phyloP scores from a whole-genome alignment of 2,888 invertebrate species.

The Argyresthia goedartella region DNA sequence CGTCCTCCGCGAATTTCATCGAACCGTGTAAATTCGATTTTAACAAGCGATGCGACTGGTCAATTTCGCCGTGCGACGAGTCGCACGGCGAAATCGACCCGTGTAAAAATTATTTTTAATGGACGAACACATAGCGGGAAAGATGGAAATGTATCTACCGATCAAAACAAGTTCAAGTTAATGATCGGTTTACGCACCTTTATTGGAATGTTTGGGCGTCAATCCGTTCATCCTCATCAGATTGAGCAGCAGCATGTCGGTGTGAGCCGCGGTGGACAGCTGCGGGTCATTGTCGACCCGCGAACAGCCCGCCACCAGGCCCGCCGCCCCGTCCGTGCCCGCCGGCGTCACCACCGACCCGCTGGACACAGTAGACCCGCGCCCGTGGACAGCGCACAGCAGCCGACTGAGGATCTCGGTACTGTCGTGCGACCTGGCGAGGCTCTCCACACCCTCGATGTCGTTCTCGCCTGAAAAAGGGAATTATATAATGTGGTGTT shows the following conservation, averaged over 20 bases:
- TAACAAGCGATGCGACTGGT: too few relatives aligned
- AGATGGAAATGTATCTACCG: too few relatives aligned
- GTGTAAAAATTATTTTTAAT: too few relatives aligned
- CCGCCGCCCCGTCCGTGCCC: conserved; percentile 18
- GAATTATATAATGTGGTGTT: not conserved
- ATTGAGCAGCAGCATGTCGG: conserved; percentile 55
- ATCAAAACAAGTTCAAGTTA: too few relatives aligned
- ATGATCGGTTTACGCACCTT: too few relatives aligned
- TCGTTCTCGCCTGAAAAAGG: conserved; percentile 57
- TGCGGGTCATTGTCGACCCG: too few relatives aligned
- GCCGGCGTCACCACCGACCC: conserved; percentile 25
- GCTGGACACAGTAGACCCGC: conserved; percentile 5
- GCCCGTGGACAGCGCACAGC: conserved; percentile 38
- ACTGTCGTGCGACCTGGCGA: conserved; percentile 11
- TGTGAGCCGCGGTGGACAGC: conserved; percentile 43
- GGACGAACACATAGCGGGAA: too few relatives aligned
- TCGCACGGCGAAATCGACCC: too few relatives aligned
- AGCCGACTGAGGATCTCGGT: conserved; percentile 44
- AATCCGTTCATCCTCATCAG: conserved; percentile 58
- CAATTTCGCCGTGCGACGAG: too few relatives aligned
- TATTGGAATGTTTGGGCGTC: conserved; percentile 28
- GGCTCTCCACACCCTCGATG: conserved; percentile 35
- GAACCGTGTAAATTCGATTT: too few relatives aligned
- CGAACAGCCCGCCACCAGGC: conserved; percentile 9
- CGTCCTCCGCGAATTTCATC: too few relatives aligned